A percentile compares a stretch with the other conserved stretches of the same genome.
Conservation (phyloP, 2,113 vertebrate genomes). For the Catharus bicknelli region DNA sequence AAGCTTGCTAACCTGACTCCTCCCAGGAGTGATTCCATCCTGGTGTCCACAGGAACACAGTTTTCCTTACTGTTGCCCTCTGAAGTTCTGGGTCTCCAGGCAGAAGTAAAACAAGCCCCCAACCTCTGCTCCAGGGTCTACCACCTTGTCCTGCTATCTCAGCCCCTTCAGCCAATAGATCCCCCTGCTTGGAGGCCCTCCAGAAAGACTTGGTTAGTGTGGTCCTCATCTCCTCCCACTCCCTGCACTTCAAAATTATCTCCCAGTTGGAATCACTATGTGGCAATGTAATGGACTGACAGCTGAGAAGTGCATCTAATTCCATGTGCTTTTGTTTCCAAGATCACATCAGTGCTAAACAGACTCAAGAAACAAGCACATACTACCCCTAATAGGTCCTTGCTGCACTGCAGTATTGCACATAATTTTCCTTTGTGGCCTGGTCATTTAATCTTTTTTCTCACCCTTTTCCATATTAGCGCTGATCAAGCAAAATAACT, state of each 20-base stretch:
- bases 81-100: not conserved
- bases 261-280: rapidly evolving
- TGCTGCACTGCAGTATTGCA: not conserved
- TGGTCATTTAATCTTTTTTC: not conserved
- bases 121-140: rapidly evolving
- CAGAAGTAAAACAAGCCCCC: not conserved
- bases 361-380: not conserved
- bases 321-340: not conserved
- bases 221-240: not conserved
- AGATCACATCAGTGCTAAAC: not conserved
- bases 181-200: rapidly evolving
- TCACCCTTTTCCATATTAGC: not conserved
- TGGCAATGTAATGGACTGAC: not conserved
- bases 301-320: not conserved
- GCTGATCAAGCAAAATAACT: constrained; percentile 19
- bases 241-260: not conserved
- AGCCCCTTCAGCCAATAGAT: not conserved
- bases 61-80: not conserved
- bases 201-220: not conserved
- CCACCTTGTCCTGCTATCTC: not conserved
- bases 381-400: not conserved
- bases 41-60: not conserved
- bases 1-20: not conserved
- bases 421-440: not conserved
- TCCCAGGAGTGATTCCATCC: not conserved